phyloP scores from a whole-genome alignment of 2,113 vertebrate species.

The Cyprinodon tularosa region DNA sequence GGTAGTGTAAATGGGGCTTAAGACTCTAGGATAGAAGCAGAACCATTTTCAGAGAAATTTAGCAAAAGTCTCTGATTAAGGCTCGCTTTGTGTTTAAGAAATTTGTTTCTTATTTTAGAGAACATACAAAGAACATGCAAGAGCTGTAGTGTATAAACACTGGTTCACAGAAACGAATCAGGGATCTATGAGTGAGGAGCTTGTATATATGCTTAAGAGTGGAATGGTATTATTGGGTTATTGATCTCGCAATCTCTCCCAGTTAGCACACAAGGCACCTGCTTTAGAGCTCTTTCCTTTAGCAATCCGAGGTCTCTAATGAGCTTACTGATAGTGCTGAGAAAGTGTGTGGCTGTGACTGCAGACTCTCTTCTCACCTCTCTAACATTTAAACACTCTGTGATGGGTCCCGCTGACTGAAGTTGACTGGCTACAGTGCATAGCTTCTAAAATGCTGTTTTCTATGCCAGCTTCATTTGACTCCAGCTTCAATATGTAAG shows the following conservation, averaged over 20 bases:
- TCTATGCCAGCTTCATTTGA: background rate
- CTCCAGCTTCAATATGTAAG: background rate
- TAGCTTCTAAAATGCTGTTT: background rate
- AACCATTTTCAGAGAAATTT: no score
- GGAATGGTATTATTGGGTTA: background rate
- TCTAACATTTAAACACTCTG: background rate
- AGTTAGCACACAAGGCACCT: constrained; percentile 5
- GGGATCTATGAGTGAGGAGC: background rate
- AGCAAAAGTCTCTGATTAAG: no score
- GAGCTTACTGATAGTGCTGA: constrained; percentile 1
- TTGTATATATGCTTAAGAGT: background rate
- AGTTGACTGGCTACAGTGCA: background rate
- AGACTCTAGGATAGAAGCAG: no score
- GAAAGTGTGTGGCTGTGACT: background rate
- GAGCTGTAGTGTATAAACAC: background rate
- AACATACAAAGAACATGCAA: background rate
- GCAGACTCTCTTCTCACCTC: background rate
- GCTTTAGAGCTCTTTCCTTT: background rate
- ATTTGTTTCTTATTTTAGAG: no score
- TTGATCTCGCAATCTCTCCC: background rate
- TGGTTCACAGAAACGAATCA: background rate
- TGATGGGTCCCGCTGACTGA: background rate
- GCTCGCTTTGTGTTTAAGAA: no score
- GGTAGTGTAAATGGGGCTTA: no score
- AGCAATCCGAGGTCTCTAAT: background rate